These are phyloP conservation scores for Malurus splendens DNA, from an alignment of 2,797 vertebrate genomes.

Conservation along the genomic window DNA sequence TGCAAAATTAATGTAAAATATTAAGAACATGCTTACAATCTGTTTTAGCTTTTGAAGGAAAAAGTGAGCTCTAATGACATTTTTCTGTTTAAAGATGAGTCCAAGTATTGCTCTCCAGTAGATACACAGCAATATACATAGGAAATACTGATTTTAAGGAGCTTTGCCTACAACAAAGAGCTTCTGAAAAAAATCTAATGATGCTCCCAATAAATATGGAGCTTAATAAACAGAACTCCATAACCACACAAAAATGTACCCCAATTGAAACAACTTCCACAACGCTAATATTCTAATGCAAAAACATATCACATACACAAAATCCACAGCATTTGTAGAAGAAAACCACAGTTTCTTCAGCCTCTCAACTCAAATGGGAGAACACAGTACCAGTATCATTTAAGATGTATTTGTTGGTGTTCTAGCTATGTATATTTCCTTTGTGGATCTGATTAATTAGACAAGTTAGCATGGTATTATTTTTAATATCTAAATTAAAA, in stretches of 20 bases:
- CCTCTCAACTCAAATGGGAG: background rate
- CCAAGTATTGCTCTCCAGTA: background rate
- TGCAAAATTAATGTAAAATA: background rate
- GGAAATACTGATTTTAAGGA: background rate
- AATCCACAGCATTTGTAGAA: background rate
- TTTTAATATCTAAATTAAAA: background rate
- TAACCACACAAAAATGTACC: background rate
- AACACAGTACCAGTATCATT: background rate
- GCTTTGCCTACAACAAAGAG: background rate
- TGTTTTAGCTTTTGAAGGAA: background rate
- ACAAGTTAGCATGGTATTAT: background rate
- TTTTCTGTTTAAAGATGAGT: background rate
- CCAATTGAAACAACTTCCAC: accelerated
- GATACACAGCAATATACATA: background rate
- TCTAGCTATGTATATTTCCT: background rate
- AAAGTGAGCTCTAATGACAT: background rate
- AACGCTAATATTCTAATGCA: background rate
- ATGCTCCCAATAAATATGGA: background rate
- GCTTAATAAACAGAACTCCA: background rate
- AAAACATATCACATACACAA: background rate
- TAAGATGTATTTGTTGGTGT: background rate
- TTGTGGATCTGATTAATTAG: background rate
- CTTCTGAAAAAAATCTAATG: background rate
- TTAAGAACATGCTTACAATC: background rate
- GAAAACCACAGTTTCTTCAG: background rate